Conservation (phyloP, 2,113 vertebrate genomes). For the Cyrtonyx montezumae region DNA sequence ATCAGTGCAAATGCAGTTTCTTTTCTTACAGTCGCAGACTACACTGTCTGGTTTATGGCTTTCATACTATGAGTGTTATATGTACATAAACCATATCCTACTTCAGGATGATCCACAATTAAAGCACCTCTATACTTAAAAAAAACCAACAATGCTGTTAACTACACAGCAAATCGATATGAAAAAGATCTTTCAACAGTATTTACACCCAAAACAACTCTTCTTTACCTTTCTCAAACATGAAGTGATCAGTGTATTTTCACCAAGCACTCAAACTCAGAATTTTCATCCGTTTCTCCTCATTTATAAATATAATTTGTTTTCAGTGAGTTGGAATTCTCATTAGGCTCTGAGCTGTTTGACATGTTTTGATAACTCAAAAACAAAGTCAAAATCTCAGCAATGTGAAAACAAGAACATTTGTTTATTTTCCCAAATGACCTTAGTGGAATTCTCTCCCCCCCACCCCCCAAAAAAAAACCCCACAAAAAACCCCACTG, state of each 20-base stretch:
- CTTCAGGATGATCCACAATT: neutral
- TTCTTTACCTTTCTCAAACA: neutral
- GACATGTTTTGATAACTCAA: neutral
- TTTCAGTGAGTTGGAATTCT: constrained; percentile 49
- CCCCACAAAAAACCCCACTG: neutral
- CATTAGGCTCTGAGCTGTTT: constrained; percentile 2
- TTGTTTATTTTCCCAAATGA: constrained; percentile 35
- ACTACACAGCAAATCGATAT: neutral
- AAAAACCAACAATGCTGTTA: neutral
- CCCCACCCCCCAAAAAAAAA: no score
- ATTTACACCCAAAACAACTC: neutral
- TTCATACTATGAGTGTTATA: neutral
- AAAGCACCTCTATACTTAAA: neutral
- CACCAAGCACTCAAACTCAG: neutral
- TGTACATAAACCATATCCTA: neutral
- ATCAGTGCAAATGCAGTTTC: neutral
- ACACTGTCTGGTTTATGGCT: neutral
- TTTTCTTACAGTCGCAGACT: neutral
- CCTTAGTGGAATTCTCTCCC: neutral
- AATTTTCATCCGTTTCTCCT: neutral
- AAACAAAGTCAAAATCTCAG: constrained; percentile 23
- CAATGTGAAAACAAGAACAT: neutral
- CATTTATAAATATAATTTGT: constrained; percentile 16
- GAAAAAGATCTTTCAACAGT: neutral
- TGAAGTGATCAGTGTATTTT: neutral